Percentiles rank a stretch among this genome's conserved stretches.
Evolutionary conservation across 2,797 vertebrate species (phyloP).

Genomic region (Scleropages formosus): DNA sequence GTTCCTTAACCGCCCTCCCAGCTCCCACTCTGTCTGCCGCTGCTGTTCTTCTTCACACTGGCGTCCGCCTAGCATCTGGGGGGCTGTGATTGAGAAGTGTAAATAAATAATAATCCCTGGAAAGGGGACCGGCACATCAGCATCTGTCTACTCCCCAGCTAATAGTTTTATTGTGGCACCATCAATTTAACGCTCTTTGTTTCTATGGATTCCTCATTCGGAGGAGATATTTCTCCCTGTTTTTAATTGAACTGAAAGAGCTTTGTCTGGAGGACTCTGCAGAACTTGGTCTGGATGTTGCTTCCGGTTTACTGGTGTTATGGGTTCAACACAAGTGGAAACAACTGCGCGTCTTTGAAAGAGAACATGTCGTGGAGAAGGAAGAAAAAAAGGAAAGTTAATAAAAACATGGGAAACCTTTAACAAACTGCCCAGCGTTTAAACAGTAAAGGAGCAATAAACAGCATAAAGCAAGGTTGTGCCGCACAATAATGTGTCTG

Average conservation of each 20-base stretch:
- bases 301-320: slow-evolving; percentile 7
- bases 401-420: background rate
- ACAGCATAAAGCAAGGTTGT: background rate
- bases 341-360: background rate
- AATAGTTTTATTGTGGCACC: slow-evolving; percentile 80
- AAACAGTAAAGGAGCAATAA: background rate
- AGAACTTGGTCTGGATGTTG: slow-evolving; percentile 25
- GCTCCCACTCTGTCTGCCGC: slow-evolving; percentile 48
- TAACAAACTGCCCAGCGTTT: background rate
- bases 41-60: slow-evolving; percentile 62
- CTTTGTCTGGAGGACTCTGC: slow-evolving; percentile 71
- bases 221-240: slow-evolving; percentile 64
- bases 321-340: background rate
- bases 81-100: slow-evolving; percentile 80
- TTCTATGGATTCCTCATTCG: slow-evolving; percentile 65
- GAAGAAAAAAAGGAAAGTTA: background rate
- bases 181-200: slow-evolving; percentile 81
- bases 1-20: slow-evolving; percentile 51
- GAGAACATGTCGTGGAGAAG: background rate
- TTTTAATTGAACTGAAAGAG: slow-evolving; percentile 73
- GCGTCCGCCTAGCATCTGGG: slow-evolving; percentile 77
- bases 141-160: slow-evolving; percentile 81
- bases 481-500: no score
- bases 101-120: slow-evolving; percentile 85
- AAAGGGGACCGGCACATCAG: slow-evolving; percentile 79